phyloP scores from a whole-genome alignment of 2,888 invertebrate genomes.

The Trachelus troglodyta region DNA sequence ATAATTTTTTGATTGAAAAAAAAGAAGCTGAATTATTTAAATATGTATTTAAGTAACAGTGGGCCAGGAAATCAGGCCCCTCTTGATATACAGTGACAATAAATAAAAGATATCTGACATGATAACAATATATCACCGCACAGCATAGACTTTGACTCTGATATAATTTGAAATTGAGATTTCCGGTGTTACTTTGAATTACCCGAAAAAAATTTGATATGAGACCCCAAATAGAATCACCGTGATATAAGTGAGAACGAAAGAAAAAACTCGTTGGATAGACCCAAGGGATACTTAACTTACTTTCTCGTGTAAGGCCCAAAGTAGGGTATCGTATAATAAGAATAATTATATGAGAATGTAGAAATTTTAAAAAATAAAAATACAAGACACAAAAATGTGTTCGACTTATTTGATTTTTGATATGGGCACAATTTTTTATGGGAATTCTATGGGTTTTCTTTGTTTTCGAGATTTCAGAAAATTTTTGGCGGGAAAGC shows the following conservation, averaged over 20 bases:
- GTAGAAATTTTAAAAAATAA: background rate
- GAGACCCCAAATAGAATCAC: background rate
- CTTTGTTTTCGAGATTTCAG: background rate
- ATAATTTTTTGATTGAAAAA: background rate
- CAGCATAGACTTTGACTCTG: background rate
- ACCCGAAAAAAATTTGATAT: background rate
- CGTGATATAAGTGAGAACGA: background rate
- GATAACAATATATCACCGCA: background rate
- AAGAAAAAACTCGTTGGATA: background rate
- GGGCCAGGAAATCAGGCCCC: background rate
- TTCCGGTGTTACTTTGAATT: background rate
- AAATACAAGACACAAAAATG: background rate
- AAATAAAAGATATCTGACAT: background rate
- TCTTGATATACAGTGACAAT: background rate
- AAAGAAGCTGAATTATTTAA: background rate
- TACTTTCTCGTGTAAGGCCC: background rate
- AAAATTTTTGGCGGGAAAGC: conserved; percentile 18
- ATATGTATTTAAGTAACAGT: no score
- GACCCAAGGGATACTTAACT: background rate
- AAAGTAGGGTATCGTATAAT: background rate
- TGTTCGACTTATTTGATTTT: background rate
- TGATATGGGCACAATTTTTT: background rate
- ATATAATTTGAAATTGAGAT: background rate
- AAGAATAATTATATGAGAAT: background rate
- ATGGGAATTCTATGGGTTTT: background rate